Conservation (phyloP, 2,797 vertebrate species). For the Cyprinella venusta region DNA sequence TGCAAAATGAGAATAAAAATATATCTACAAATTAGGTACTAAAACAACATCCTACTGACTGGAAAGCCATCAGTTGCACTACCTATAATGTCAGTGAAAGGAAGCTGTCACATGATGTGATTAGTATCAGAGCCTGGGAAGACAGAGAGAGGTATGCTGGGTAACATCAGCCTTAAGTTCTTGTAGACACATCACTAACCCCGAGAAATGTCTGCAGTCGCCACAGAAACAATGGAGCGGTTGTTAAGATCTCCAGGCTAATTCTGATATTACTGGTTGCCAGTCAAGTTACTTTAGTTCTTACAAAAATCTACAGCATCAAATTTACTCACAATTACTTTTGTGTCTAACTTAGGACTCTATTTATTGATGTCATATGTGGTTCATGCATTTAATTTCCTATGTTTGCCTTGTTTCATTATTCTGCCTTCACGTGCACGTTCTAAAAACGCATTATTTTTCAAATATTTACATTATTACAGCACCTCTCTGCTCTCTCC, state of each 20-base stretch:
- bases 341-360: no score
- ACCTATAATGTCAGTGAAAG: not conserved
- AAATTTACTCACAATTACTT: no score
- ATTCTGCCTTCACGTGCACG: no score
- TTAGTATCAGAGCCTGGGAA: not conserved
- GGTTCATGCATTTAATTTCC: no score
- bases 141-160: not conserved
- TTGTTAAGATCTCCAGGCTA: not conserved
- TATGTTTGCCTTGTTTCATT: no score
- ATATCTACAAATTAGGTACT: not conserved
- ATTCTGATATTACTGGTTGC: not conserved
- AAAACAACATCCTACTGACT: not conserved
- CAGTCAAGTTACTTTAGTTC: not conserved
- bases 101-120: not conserved
- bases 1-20: not conserved
- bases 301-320: not conserved
- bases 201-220: not conserved
- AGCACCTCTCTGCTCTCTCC: no score
- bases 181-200: not conserved
- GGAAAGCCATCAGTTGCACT: not conserved
- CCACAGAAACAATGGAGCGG: not conserved
- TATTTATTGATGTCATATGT: no score
- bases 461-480: no score
- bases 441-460: no score
- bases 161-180: not conserved